Evolutionary conservation across 2,113 vertebrate genomes (phyloP).

Genomic region (Apteryx owenii): DNA sequence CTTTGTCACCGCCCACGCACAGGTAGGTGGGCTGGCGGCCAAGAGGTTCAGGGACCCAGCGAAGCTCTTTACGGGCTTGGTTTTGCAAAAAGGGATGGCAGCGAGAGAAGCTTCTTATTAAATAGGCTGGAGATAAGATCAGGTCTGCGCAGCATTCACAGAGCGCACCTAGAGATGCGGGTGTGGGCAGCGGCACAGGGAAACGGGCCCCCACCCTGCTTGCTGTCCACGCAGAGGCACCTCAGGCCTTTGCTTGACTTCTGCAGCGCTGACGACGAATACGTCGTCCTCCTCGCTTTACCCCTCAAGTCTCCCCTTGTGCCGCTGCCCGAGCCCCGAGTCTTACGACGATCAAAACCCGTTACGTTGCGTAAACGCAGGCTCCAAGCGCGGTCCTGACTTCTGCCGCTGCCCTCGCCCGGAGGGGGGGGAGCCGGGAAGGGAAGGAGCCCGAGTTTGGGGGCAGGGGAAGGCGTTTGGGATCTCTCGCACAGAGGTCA

Average conservation of each 20-base stretch:
- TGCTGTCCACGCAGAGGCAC: neutral
- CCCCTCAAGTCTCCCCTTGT: too few species aligned
- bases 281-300: neutral
- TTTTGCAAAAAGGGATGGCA: neutral
- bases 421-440: too few species aligned
- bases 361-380: neutral
- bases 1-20: neutral
- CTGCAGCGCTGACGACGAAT: neutral
- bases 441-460: too few species aligned
- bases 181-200: neutral
- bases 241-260: neutral
- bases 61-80: neutral
- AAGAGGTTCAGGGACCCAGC: neutral
- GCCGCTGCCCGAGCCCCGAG: neutral
- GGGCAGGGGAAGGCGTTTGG: neutral
- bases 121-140: too few species aligned
- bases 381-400: neutral
- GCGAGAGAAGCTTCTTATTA: too few species aligned
- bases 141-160: neutral
- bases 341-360: too few species aligned
- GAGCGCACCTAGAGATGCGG: neutral
- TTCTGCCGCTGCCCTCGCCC: neutral
- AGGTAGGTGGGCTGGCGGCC: neutral
- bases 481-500: neutral
- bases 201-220: neutral